phyloP scores from a whole-genome alignment of 2,113 vertebrate species.

The Pseudolaguvia tuberculata region DNA sequence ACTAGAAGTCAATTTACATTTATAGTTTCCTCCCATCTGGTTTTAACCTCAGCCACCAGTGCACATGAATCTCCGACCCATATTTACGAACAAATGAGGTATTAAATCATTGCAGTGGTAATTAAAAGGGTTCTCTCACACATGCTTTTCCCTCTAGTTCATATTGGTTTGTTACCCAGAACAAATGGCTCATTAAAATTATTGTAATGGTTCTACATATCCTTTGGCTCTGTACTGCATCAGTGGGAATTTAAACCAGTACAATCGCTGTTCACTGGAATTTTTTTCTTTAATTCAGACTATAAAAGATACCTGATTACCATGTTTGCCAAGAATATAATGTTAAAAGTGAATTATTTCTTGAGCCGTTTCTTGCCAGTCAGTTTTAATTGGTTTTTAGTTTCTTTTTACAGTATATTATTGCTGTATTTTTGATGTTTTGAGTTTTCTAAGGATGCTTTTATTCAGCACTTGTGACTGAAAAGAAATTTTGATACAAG shows the following conservation, averaged over 20 bases:
- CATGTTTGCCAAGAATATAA: neutral
- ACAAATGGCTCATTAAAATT: conserved; percentile 15
- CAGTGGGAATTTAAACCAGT: neutral
- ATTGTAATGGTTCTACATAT: neutral
- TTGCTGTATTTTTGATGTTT: neutral
- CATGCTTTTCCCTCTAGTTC: conserved; percentile 13
- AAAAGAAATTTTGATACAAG: neutral
- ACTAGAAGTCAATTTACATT: neutral
- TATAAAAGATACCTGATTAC: neutral
- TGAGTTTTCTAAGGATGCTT: neutral
- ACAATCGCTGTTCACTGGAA: neutral
- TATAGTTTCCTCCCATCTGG: neutral
- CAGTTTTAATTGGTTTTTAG: neutral
- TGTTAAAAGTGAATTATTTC: neutral
- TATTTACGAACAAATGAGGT: conserved; percentile 21
- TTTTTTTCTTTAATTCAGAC: neutral
- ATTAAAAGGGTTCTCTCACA: neutral
- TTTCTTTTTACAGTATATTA: neutral
- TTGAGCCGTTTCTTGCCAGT: neutral
- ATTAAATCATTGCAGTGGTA: conserved; percentile 17
- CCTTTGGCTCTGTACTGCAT: conserved; percentile 5
- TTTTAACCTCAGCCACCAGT: conserved; percentile 2
- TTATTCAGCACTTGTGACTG: neutral
- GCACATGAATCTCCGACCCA: neutral
- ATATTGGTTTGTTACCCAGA: conserved; percentile 21